These are phyloP conservation scores for Cosmorhoe ocellata DNA, from an alignment of 2,888 invertebrate species.

Conservation along the genomic window DNA sequence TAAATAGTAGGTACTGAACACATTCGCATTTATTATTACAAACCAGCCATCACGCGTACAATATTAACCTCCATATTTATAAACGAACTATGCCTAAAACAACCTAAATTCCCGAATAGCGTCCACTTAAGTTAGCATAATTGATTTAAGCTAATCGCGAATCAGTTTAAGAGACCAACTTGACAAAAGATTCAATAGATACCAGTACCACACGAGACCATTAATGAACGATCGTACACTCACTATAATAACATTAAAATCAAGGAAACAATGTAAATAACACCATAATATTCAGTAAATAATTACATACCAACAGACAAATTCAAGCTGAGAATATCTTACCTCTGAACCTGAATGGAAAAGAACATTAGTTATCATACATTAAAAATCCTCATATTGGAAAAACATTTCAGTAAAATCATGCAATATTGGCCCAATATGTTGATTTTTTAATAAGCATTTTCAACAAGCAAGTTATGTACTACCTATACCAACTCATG, in stretches of 20 bases:
- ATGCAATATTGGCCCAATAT: conserved; percentile 24
- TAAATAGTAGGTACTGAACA: neutral
- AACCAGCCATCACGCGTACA: conserved; percentile 21
- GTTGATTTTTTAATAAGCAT: conserved; percentile 35
- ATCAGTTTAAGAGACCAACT: no score
- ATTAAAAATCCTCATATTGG: conserved; percentile 28
- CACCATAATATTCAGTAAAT: conserved; percentile 47
- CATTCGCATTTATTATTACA: conserved; percentile 13
- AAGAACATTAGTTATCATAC: conserved; percentile 45
- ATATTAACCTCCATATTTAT: conserved; percentile 14
- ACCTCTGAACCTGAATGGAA: conserved; percentile 76
- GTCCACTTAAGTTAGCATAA: neutral
- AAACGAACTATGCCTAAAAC: conserved; percentile 5
- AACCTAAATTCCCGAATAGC: neutral
- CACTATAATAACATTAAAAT: conserved; percentile 19
- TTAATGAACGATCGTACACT: conserved; percentile 5
- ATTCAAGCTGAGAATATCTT: conserved; percentile 68
- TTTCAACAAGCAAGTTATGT: conserved; percentile 33
- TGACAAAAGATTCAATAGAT: conserved; percentile 3
- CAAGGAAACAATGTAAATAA: conserved; percentile 41
- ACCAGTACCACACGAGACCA: conserved; percentile 9
- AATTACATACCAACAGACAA: conserved; percentile 51
- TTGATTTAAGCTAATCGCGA: neutral
- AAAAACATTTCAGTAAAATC: conserved; percentile 7
- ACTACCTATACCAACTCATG: conserved; percentile 23